Evolutionary conservation across 92 coral and sea anemone genomes (phyloP), one percentile per base, ranked within the genome.

Genomic region (Epizoanthus scotinus): DNA sequence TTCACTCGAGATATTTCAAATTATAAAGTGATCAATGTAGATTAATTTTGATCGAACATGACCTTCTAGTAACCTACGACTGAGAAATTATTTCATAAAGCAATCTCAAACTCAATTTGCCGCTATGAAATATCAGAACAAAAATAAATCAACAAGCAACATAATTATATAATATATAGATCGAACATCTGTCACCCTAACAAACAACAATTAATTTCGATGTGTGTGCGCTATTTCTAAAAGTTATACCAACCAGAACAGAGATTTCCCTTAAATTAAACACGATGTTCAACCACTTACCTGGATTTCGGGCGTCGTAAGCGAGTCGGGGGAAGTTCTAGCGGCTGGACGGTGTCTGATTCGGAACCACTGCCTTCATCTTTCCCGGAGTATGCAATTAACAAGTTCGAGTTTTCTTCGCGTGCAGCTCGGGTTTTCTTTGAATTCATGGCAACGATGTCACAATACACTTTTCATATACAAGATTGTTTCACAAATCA

Each of bases 271-370:
- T 38, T 71, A 36, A 59, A 40, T 57, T 44, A 15, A 24, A 58
- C 58, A 4, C 7, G 49, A 17, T 59, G 14, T 75, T 75, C 40
- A 42, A 40, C 17, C 17, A 58, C 20, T 29, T 88, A 88, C 91
- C 91, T 89, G 53, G 97, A 82, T 85, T 86, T 90, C 0, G 97
- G 97, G 18, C 97, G 88, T 85, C 97, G 84, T 13, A 92, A 87
- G 31, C 94, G 91, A 15, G 97, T 92, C 21, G 97, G 97, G 14
- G 97, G 97, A 26, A 92, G 84, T 69, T 92, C 97, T 29, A 92
- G 85, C 18, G 97, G 97, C 40, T 82, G 91, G 21, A 92, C 87
- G 36, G 85, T 84, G 60, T 87, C 91, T 19, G 89, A 88, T 17
- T 92, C 97, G 14, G 93, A 79, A 20, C 88, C 94, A 49, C 86